phyloP scores from a whole-genome alignment of 2,797 vertebrate species.

The Buphagus erythrorhynchus region DNA sequence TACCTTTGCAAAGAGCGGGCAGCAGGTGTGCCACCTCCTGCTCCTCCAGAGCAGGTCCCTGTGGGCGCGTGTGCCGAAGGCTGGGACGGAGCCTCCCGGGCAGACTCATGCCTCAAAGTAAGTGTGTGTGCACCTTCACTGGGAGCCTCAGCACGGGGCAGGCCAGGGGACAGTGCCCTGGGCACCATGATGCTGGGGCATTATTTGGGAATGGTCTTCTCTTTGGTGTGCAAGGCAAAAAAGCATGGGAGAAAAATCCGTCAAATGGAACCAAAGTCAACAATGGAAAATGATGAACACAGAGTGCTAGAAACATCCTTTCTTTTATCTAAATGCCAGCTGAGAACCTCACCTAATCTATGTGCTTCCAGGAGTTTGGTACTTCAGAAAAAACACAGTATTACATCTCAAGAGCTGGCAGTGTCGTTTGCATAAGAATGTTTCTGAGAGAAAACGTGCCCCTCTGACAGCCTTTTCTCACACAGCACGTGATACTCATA shows the following conservation, averaged over 20 bases:
- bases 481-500: neutral
- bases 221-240: neutral
- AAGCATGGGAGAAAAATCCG: neutral
- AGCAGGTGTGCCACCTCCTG: slow-evolving; percentile 74
- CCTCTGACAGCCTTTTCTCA: neutral
- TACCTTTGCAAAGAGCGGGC: slow-evolving; percentile 89
- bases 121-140: neutral
- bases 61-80: slow-evolving; percentile 71
- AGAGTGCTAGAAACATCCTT: neutral
- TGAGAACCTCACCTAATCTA: neutral
- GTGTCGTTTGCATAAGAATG: neutral
- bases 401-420: neutral
- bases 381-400: neutral
- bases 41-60: slow-evolving; percentile 59
- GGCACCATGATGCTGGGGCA: rapidly evolving
- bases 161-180: neutral
- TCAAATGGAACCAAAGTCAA: neutral
- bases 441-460: neutral
- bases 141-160: neutral
- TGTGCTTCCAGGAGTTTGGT: neutral
- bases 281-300: neutral
- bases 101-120: slow-evolving; percentile 84
- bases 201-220: neutral
- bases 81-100: slow-evolving; percentile 76
- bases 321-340: neutral